Conservation (phyloP, 2,797 vertebrate species). For the Cossypha dichroa region DNA sequence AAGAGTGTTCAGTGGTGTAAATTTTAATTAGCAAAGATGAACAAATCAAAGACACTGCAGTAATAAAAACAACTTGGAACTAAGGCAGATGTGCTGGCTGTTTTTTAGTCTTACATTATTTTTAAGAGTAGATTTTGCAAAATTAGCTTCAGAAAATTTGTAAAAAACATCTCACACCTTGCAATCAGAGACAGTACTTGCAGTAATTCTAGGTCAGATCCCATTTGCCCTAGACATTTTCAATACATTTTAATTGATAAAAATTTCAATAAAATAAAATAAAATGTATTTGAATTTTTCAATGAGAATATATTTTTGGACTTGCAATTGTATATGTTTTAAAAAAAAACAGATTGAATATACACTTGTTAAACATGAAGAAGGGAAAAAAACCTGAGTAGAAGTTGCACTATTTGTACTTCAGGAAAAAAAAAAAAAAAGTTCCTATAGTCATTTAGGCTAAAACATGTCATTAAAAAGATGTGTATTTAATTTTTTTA, state of each 20-base stretch:
- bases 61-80: neutral
- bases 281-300: neutral
- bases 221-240: neutral
- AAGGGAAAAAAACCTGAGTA: neutral
- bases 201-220: neutral
- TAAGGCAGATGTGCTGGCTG: neutral
- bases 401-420: neutral
- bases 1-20: neutral
- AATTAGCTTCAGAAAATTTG: neutral
- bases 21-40: conserved; percentile 2
- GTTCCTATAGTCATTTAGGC: neutral
- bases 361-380: neutral
- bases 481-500: neutral
- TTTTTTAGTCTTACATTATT: neutral
- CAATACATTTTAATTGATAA: neutral
- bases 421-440: neutral
- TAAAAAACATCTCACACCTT: neutral
- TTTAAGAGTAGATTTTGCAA: neutral
- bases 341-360: neutral
- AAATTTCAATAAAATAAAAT: neutral
- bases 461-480: neutral
- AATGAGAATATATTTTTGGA: neutral
- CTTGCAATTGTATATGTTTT: neutral
- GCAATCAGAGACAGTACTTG: neutral
- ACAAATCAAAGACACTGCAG: neutral